These are phyloP conservation scores for Nixonia krombeini DNA, from an alignment of 1,140 invertebrate genomes.

Conservation along the genomic window DNA sequence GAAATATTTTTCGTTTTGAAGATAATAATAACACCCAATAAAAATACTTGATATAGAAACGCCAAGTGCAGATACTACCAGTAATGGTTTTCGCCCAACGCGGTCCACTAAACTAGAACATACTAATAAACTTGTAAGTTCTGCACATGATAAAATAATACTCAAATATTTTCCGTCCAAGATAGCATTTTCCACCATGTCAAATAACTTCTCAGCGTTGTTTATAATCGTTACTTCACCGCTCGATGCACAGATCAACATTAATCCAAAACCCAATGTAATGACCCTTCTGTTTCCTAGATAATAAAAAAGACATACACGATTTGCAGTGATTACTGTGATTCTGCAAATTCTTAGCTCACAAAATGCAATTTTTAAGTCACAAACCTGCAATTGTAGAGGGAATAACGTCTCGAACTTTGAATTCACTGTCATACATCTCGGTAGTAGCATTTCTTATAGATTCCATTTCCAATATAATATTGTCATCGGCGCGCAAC, in stretches of 20 bases:
- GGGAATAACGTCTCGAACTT: not conserved
- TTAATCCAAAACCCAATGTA: not conserved
- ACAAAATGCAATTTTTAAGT: not conserved
- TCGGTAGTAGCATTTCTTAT: not conserved
- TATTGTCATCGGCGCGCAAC: not conserved
- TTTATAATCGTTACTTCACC: constrained; percentile 8
- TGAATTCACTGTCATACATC: not conserved
- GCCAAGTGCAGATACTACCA: not conserved
- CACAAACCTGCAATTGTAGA: not conserved
- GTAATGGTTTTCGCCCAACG: constrained; percentile 10
- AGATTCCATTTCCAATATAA: not conserved
- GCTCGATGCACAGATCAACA: not conserved
- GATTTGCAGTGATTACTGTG: too few species aligned
- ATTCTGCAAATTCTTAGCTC: too few species aligned
- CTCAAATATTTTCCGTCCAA: not conserved
- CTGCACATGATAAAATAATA: not conserved
- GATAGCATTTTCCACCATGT: not conserved
- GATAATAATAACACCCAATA: not conserved
- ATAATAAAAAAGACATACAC: too few species aligned
- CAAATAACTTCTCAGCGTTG: constrained; percentile 8
- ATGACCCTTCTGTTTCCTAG: constrained; percentile 3
- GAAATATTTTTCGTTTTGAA: not conserved
- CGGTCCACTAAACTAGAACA: not conserved
- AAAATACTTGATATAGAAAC: not conserved
- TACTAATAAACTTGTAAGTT: not conserved